Conservation (phyloP, 2,797 vertebrate genomes). For the Philypnodon macrostomus region DNA sequence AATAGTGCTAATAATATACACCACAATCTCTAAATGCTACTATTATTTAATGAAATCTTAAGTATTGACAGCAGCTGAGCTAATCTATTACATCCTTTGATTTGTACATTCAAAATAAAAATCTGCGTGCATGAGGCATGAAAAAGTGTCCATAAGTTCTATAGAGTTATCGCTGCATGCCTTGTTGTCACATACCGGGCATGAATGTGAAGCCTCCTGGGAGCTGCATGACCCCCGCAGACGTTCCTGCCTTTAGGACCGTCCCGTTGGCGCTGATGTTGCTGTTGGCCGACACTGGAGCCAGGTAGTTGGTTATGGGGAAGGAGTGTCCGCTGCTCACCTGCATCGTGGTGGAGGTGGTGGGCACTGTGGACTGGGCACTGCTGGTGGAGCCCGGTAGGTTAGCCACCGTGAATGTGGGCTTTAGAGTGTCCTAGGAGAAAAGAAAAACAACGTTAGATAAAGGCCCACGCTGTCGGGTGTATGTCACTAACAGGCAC, state of each 20-base stretch:
- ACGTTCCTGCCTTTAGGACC: constrained; percentile 87
- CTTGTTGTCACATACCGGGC: constrained; percentile 83
- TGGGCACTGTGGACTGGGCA: constrained; percentile 86
- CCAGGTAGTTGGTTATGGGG: constrained; percentile 98
- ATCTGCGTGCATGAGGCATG: no score
- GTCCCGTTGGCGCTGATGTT: constrained; percentile 91
- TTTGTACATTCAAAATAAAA: no score
- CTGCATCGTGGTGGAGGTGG: constrained; percentile 98
- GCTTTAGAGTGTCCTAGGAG: constrained; percentile 90
- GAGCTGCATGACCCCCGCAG: constrained; percentile 91
- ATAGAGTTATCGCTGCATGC: background rate
- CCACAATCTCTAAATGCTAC: no score
- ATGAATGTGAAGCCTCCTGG: constrained; percentile 94
- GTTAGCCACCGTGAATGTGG: constrained; percentile 91
- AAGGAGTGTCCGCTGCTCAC: constrained; percentile 94
- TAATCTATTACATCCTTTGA: no score
- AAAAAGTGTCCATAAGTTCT: no score
- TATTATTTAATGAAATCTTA: no score
- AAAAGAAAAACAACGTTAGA: constrained; percentile 9
- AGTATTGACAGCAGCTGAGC: no score
- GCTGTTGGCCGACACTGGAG: constrained; percentile 86
- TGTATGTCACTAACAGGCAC: no score
- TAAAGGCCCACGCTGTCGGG: no score
- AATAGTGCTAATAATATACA: no score
- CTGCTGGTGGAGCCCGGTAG: constrained; percentile 87